Conservation (phyloP, 37 sponge, comb jelly and placozoan genomes). For the Cladorhizidae sp. region DNA sequence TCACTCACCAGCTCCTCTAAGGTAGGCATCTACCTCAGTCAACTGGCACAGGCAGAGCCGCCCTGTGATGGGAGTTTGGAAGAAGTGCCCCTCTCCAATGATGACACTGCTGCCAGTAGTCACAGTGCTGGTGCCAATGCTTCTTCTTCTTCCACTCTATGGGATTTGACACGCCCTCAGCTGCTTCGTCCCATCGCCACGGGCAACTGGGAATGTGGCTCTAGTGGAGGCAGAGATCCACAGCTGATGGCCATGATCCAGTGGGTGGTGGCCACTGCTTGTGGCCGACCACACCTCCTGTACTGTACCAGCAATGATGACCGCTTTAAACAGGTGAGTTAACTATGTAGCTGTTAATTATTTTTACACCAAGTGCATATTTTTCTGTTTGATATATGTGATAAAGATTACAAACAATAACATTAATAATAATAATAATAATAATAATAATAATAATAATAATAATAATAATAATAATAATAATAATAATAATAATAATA, state of each 20-base stretch:
- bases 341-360: no score
- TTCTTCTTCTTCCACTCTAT: background rate
- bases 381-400: no score
- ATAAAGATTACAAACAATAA: no score
- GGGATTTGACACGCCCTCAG: conserved; percentile 1
- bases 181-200: conserved; percentile 81
- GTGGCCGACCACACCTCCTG: conserved; percentile 73
- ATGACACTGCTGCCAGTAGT: background rate
- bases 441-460: no score
- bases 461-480: no score
- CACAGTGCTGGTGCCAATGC: no score
- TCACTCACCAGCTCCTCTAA: background rate
- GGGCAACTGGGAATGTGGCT: conserved; percentile 87
- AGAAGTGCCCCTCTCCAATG: background rate
- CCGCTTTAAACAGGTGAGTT: conserved; percentile 50
- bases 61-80: conserved; percentile 3
- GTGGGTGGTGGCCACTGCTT: conserved; percentile 75
- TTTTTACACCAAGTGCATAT: no score
- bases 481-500: no score
- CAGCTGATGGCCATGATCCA: conserved; percentile 84
- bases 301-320: conserved; percentile 57
- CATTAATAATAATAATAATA: no score
- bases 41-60: conserved; percentile 27
- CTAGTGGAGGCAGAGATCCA: conserved; percentile 42
- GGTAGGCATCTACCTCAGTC: conserved; percentile 40